Percentiles rank a stretch among this genome's conserved stretches.
phyloP scores from a whole-genome alignment of 2,113 vertebrate species.

The Lepus timidus region DNA sequence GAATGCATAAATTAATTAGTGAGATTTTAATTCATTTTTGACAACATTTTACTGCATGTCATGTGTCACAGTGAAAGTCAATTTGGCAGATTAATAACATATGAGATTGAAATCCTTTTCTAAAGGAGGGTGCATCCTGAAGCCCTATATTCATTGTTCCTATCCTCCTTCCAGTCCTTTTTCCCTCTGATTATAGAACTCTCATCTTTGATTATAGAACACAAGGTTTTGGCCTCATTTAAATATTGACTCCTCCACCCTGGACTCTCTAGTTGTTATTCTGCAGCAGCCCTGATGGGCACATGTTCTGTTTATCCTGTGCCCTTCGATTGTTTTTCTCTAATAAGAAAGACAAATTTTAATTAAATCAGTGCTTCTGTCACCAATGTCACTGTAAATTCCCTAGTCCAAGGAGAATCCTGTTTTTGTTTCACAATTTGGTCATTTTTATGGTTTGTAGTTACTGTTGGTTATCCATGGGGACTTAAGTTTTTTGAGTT shows the following conservation, averaged over 20 bases:
- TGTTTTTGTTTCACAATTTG: background rate
- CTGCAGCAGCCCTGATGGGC: too few relatives aligned
- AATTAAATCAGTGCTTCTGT: background rate
- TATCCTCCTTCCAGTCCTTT: background rate
- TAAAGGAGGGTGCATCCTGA: background rate
- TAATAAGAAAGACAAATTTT: background rate
- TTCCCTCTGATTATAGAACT: background rate
- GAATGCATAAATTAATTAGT: slow-evolving; percentile 30
- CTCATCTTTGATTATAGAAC: slow-evolving; percentile 15
- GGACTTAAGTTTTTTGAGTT: background rate
- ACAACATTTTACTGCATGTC: slow-evolving; percentile 2
- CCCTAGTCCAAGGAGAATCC: background rate
- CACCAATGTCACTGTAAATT: background rate
- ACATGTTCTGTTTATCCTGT: background rate
- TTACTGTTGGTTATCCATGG: background rate
- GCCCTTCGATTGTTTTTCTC: background rate
- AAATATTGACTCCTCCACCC: background rate
- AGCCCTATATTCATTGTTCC: background rate
- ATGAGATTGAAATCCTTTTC: slow-evolving; percentile 46
- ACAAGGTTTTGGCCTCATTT: background rate
- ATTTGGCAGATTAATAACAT: slow-evolving; percentile 46
- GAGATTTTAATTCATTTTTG: slow-evolving; percentile 57
- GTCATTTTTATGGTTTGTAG: background rate
- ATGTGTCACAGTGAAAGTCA: slow-evolving; percentile 26
- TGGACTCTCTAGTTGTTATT: background rate